Base-by-base conservation (phyloP, 2,888 invertebrate genomes). In the Papilio demoleus region DNA sequence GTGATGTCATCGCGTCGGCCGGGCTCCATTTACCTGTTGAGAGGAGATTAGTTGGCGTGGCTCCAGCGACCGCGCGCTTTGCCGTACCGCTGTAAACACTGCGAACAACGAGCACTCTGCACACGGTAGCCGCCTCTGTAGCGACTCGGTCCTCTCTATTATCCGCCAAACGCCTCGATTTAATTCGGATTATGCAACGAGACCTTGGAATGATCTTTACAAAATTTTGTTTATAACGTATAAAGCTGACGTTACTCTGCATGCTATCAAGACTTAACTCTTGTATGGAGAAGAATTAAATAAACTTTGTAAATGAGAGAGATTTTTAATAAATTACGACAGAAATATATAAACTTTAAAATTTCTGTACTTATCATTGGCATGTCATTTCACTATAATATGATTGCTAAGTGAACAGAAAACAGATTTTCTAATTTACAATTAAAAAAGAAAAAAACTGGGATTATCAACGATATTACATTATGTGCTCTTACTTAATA, bases 21-120 rank as follows among this genome's bases (percentile, higher is more conserved):
- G 79, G 79, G 79, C 83, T 85, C 80, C 79, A 82, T 86, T 84
- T 90, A 91, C 91, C 91, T 91, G 90, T 88, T 86, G 88, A 83
- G 84, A 83, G 72, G 77, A 83, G 83, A 87, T 82, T 79, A 86
- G 81, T 87, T 91, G 91, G 91, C 91, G 72, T 62, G 70, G 76
- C 73, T 86, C 90, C 90, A 91, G 84, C 70, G 73, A 74, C 77
- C 70, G 75, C 76, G 78, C 77, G 76, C 72, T 76, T 14, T 8
- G 50, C 50, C 76, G 76, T 76, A 76, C 77, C 74, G 78, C 80
- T 82, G 84, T 85, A 88, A 85, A 86, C 85, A 85, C 79, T 70
- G 74, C 74, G 75, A 27, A 14, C 24, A 50, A n/a, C 17, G 74
- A 75, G 75, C 77, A 76, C 73, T 70, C 68, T 73, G 70, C 71